Evolutionary conservation across 2,113 vertebrate species (phyloP), one percentile per base, ranked within the genome.

Genomic region (Psittacula cyanocephala): DNA sequence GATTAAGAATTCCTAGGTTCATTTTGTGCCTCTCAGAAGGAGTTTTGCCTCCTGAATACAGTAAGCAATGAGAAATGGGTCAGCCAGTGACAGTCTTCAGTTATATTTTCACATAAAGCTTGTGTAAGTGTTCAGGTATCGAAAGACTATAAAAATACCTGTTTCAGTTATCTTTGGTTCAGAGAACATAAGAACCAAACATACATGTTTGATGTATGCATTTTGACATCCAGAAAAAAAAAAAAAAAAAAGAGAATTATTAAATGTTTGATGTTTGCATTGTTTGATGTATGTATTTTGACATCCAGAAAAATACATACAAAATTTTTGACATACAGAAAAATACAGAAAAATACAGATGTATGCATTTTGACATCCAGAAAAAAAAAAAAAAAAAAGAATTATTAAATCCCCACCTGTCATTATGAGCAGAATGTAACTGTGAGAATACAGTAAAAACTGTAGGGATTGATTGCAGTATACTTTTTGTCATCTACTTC

Each of bases 1-100:
- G 92, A 96, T 94, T 94, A 96, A 96, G 77, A 97, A 86, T 96
- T 96, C 88, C 88, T 86, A 22, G 55, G 68, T 83, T 90, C 69
- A 83, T 75, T 94, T 92, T 95, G 92, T 94, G 96, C 59, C 69
- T 94, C 83, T 95, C 65, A 93, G 81, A 92, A 94, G 86, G 89
- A 95, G 82, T 96, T 90, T 91, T 93, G 14, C 10, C 52, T n/a
- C 77, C 70, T 79, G 69, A 86, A 90, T 52, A 76, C 33, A 93
- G 77, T 23, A 50, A 18, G 25, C 47, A 76, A 52, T 53, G 83
- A 72, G 65, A 96, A 95, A 91, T 96, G 95, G 95, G 95, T 94
- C 96, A 94, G 47, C 52, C 79, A 62, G 52, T 84, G 44, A 86
- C 41, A 83, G 60, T 7, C 22, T 60, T 88, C 69, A 39, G 41